Evolutionary conservation across 2,888 invertebrate species (phyloP), one percentile per base, ranked within the genome.

Genomic region (Eupithecia vulgata): DNA sequence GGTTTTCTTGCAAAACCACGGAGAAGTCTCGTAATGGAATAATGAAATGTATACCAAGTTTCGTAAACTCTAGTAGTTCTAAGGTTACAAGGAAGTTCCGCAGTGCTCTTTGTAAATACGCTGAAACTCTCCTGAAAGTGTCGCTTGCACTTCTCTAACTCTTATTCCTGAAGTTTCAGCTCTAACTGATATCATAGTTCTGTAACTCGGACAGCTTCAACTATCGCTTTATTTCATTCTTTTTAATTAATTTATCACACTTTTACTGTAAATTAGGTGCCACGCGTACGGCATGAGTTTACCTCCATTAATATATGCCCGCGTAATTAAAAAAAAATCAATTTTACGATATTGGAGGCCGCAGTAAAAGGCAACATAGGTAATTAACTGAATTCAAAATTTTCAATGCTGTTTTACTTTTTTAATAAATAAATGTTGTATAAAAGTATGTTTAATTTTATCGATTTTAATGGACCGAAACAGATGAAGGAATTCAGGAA

Each of bases 41-140:
- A 42, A 17, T 45, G 30, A 30, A 30, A 15, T 17, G 1, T n/a
- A n/a, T n/a, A 17, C n/a, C 17, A 5, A n/a, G 0, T 1, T 48
- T 8, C 48, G 6, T 48, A n/a, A 45, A 48, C 8, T n/a, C 48
- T 17, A 5, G 3, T 48, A 52, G 52, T n/a, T 21, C 21, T 52
- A 52, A 52, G 12, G 25, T 25, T 57, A 57, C 25, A 25, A 25
- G 57, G 25, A 25, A 57, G 25, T 52, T 52, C 0, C 13, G 13
- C 57, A 25, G 34, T 17, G 61, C 34, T 8, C 30, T 66, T 66
- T 42, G 66, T 65, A 15, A 65, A 25, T 25, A 45, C 42, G 30
- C 66, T 66, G 21, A 17, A 66, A 17, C 42, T 30, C 21, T 52
- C 48, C 21, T 42, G 42, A 17, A 42, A 66, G 42, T 66, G 66